phyloP scores from a whole-genome alignment of 1,140 invertebrate genomes.

The Panonychus citri region DNA sequence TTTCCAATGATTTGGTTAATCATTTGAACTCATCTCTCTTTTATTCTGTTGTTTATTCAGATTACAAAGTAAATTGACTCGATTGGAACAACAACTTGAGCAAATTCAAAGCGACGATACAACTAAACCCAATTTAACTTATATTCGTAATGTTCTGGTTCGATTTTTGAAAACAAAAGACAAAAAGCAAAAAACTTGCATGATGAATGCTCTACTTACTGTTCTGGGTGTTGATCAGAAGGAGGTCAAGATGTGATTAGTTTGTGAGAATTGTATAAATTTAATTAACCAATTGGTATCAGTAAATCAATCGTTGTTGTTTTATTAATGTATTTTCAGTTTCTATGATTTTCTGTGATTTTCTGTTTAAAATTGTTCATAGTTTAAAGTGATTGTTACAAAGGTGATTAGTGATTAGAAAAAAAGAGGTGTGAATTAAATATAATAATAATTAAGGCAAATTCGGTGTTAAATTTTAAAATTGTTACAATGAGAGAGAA shows the following conservation, averaged over 20 bases:
- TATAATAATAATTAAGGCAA: too few relatives aligned
- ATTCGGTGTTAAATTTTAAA: too few relatives aligned
- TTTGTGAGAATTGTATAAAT: too few relatives aligned
- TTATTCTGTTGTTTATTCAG: neutral
- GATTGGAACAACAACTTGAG: slow-evolving; percentile 4
- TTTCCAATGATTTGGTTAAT: neutral
- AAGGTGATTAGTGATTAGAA: too few relatives aligned
- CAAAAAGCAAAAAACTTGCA: slow-evolving; percentile 9
- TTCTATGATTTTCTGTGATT: too few relatives aligned
- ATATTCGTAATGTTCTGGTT: slow-evolving; percentile 9
- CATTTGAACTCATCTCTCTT: neutral
- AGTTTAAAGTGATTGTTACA: too few relatives aligned
- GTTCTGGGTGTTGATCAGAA: neutral
- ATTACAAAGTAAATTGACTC: slow-evolving; percentile 1
- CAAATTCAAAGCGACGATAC: neutral
- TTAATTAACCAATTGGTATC: too few relatives aligned
- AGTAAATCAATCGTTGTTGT: too few relatives aligned
- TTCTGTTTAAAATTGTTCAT: too few relatives aligned
- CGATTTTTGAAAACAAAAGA: slow-evolving; percentile 11
- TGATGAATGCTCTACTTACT: slow-evolving; percentile 11
- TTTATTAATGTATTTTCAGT: too few relatives aligned
- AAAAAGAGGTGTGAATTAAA: too few relatives aligned
- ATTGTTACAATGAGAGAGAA: too few relatives aligned
- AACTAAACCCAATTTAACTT: slow-evolving; percentile 7
- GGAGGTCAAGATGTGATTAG: neutral